phyloP scores from a whole-genome alignment of 2,113 vertebrate genomes.

The Stigmatopora nigra region DNA sequence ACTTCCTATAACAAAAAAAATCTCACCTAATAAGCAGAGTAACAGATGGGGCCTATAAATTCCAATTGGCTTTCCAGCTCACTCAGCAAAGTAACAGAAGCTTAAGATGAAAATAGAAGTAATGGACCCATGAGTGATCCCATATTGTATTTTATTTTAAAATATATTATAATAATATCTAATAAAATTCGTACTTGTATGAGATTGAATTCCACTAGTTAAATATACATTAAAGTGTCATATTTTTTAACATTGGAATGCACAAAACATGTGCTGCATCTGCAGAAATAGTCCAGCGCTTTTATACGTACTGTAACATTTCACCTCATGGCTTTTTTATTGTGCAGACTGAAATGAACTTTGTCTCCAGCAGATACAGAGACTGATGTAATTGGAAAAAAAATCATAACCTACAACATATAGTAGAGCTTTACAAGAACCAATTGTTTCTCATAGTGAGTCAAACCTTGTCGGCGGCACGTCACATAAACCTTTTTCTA shows the following conservation, averaged over 20 bases:
- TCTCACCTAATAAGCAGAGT: conserved; percentile 12
- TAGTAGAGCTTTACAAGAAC: conserved; percentile 1
- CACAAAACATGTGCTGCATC: neutral
- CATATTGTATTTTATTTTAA: no score
- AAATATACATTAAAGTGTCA: neutral
- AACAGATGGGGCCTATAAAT: conserved; percentile 26
- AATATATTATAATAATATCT: no score
- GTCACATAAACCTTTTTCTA: conserved; percentile 47
- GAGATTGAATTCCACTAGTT: neutral
- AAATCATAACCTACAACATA: neutral
- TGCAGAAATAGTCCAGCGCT: neutral
- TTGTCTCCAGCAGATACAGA: conserved; percentile 13
- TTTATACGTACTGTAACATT: neutral
- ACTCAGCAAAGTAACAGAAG: conserved; percentile 27
- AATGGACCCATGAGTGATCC: no score
- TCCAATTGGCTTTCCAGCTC: conserved; percentile 21
- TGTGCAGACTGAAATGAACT: conserved; percentile 15
- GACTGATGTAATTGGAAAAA: conserved; percentile 2
- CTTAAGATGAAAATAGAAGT: neutral
- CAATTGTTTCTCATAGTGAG: conserved; percentile 38
- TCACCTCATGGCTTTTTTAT: conserved; percentile 8
- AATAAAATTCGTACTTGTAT: neutral
- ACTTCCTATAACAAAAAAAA: conserved; percentile 7
- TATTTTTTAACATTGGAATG: neutral
- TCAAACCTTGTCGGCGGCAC: conserved; percentile 24